Base-by-base conservation (phyloP, 2,113 vertebrate species). In the Leucoraja erinaceus region DNA sequence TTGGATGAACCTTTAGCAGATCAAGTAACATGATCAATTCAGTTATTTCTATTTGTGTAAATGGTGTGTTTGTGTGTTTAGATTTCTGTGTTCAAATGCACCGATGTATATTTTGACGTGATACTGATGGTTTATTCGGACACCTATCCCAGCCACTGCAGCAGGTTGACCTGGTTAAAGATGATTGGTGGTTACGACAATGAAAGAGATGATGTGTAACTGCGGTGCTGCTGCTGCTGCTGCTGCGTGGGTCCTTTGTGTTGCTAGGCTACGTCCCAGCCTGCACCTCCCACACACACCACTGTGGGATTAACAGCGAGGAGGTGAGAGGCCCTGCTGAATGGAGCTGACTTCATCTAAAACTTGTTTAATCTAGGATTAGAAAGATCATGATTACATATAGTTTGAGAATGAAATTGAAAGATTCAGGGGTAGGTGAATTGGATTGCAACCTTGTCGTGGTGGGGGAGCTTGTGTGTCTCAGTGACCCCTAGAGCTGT, bases 181-280 rank as follows among this genome's bases (percentile, higher is more conserved):
- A 20, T 90, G 88, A 90, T 90, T 90, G 88, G 88, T 70, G 20
- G 33, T 5, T 86, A n/a, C 66, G 63, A 90, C 31, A 31, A 90
- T 68, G 88, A 22, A 90, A 38, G 33, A 9, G 3, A 70, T 66
- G 31, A 10, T 47, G 88, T 90, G 63, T 70, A 11, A 70, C 16
- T 90, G 88, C 18, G 2, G 88, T 90, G 88, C 88, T 38, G 66
- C n/a, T 66, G 33, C 20, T 70, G 18, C 18, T 90, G 38, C 38
- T 47, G 33, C 20, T 72, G 66, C 68, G 33, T 9, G 31, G 59
- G 88, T 7, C 66, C 63, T 33, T 90, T 70, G 88, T 25, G 88
- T 90, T 90, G 88, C 88, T 90, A 90, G 31, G 88, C 68, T 70
- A 90, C 88, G 22, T 25, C 66, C 33, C 88, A 70, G 31, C 25